These are phyloP conservation scores for Penaeus chinensis DNA, from an alignment of 1,140 invertebrate species.

Conservation along the genomic window DNA sequence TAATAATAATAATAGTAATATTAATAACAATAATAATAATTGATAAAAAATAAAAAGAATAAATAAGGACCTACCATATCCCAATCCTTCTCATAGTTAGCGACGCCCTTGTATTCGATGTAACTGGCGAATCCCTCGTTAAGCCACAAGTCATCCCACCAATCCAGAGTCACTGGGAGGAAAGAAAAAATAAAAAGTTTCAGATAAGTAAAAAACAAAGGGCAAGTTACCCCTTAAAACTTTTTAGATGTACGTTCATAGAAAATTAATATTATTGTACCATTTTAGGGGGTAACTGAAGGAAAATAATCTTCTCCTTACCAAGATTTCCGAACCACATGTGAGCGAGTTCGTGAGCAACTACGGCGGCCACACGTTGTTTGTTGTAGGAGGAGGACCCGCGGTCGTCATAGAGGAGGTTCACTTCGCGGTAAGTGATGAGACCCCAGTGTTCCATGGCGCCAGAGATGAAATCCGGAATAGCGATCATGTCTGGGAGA, in stretches of 20 bases:
- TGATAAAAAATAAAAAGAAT: too few relatives aligned
- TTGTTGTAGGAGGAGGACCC: slow-evolving; percentile 80
- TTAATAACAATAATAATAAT: too few relatives aligned
- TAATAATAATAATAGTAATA: too few relatives aligned
- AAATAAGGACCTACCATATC: slow-evolving; percentile 77
- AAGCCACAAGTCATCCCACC: slow-evolving; percentile 89
- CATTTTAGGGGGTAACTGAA: background rate
- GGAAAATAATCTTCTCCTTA: slow-evolving; percentile 72
- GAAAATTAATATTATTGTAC: too few relatives aligned
- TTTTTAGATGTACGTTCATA: too few relatives aligned
- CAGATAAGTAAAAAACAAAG: background rate
- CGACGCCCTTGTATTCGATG: slow-evolving; percentile 83
- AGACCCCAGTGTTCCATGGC: slow-evolving; percentile 93
- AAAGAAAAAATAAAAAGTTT: slow-evolving; percentile 40
- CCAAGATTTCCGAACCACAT: slow-evolving; percentile 84
- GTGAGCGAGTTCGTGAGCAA: slow-evolving; percentile 92
- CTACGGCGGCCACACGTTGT: slow-evolving; percentile 81
- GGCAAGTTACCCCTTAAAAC: too few relatives aligned
- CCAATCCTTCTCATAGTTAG: slow-evolving; percentile 82
- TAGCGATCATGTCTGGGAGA: slow-evolving; percentile 85
- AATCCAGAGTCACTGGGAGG: slow-evolving; percentile 79
- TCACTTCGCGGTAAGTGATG: slow-evolving; percentile 73
- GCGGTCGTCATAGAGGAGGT: slow-evolving; percentile 79
- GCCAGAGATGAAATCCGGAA: slow-evolving; percentile 94
- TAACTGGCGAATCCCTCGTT: slow-evolving; percentile 85